phyloP scores from a whole-genome alignment of 2,113 vertebrate genomes.

The Semnornis frantzii region DNA sequence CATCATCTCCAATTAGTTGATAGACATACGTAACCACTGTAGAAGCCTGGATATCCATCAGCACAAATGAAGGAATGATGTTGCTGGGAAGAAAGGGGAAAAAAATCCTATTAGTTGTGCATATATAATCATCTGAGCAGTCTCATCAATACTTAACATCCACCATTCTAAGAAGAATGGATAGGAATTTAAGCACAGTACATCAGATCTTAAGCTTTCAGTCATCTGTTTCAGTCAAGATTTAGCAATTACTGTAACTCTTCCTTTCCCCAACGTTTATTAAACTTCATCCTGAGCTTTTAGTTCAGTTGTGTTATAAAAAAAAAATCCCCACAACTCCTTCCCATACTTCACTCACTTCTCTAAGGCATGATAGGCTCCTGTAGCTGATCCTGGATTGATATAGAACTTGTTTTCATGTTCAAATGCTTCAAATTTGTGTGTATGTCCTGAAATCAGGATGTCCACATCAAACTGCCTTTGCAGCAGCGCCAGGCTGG shows the following conservation, averaged over 20 bases:
- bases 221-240: neutral
- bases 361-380: conserved; percentile 96
- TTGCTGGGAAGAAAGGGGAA: conserved; percentile 80
- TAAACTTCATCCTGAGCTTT: neutral
- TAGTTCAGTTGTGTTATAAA: neutral
- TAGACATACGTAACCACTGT: conserved; percentile 99
- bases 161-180: neutral
- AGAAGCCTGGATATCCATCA: conserved; percentile 99
- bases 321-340: neutral
- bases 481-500: conserved; percentile 93
- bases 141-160: neutral
- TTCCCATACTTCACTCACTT: conserved; percentile 78
- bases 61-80: conserved; percentile 97
- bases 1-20: conserved; percentile 96
- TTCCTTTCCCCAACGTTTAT: neutral
- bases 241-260: neutral
- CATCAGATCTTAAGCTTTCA: neutral
- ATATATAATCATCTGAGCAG: neutral
- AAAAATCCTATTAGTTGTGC: neutral
- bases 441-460: conserved; percentile 98
- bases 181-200: neutral
- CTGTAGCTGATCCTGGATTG: conserved; percentile 98
- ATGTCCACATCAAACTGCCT: conserved; percentile 98
- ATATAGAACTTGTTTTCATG: conserved; percentile 99
- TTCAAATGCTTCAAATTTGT: conserved; percentile 98